Evolutionary conservation across 1,140 invertebrate species (phyloP).

Genomic region (Temnothorax nylanderi): DNA sequence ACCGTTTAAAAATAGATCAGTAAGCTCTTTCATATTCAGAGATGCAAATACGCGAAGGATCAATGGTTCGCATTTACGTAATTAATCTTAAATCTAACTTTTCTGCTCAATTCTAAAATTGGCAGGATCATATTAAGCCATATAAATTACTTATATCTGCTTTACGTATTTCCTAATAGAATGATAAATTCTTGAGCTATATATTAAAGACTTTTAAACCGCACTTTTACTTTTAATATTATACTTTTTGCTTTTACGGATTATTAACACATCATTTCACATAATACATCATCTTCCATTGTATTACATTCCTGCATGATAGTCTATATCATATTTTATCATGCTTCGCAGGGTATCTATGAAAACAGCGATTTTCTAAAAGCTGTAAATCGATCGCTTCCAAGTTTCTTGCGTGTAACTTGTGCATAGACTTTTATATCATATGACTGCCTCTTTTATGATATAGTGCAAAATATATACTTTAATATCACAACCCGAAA

Average conservation of each 20-base stretch:
- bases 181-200: background rate
- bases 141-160: background rate
- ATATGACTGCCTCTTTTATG: background rate
- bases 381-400: background rate
- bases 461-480: background rate
- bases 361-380: background rate
- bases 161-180: background rate
- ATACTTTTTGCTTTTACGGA: background rate
- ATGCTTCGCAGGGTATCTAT: background rate
- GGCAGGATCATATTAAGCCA: background rate
- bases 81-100: background rate
- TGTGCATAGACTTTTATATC: background rate
- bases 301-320: background rate
- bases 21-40: slow-evolving; percentile 6
- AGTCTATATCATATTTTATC: background rate
- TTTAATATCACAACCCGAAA: background rate
- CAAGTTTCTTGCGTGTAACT: background rate
- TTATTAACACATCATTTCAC: background rate
- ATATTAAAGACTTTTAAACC: background rate
- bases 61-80: background rate
- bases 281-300: background rate
- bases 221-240: background rate
- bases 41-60: background rate
- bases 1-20: background rate
- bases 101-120: background rate